Base-by-base conservation (phyloP, 1,140 invertebrate species). In the Archivesica marissinica region DNA sequence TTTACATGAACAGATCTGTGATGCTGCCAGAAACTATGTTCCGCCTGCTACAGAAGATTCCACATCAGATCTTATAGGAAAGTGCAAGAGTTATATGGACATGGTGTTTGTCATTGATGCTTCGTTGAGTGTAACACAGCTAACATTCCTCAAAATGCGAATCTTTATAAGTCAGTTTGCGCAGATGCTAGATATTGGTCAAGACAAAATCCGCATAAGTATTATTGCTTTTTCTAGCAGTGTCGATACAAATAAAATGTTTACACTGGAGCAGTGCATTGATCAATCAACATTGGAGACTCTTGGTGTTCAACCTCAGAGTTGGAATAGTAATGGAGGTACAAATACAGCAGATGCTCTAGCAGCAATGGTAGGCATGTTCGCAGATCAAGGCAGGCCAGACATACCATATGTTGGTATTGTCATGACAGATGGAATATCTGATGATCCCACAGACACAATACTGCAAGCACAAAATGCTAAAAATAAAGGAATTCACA, bases 31-130 rank as follows among this genome's bases (percentile, higher is more conserved):
- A 23, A 76, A 59, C 39, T 76, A 76, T 56, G 39, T 38, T 15
- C 74, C 74, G 13, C 4, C n/a, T 56, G 23, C 11, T n/a, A 0
- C 47, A 33, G 30, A 35, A 0, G 23, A 20, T 33, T 15, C 1
- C 39, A 6, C 20, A 35, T 30, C 47, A 0, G 52, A 54, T 30
- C 47, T 76, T 35, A 23, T 56, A 35, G 74, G 74, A 56, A 76
- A 38, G 28, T 76, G 74, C 41, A 50, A 76, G 28, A 39, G 47
- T 15, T 54, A 76, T 38, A 76, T 76, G 74, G 74, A 76, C 28
- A 52, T 76, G 47, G 74, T 76, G 17, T 54, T 76, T 39, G 52
- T 76, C 9, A 13, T 76, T 1, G 74, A 76, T 38, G 74, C 74
- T 4, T 76, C 74, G 33, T 20, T 56, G 15, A 76, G 74, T 76